Evolutionary conservation across 2,113 vertebrate species (phyloP).

Genomic region (Aptenodytes patagonicus): DNA sequence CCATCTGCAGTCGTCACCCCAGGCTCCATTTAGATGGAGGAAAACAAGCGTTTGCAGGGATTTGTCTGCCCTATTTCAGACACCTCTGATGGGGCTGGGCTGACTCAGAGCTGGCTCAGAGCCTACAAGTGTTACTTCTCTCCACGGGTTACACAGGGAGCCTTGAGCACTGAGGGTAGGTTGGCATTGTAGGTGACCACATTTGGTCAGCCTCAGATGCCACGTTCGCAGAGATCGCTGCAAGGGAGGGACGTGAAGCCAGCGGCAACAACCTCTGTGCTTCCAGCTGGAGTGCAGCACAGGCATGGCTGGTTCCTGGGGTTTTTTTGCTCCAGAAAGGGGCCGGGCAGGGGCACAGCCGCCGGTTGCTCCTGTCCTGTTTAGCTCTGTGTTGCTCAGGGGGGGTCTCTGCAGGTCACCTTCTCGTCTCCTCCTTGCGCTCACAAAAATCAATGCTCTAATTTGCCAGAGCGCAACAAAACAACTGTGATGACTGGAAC

Average conservation of each 20-base stretch:
- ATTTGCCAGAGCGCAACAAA: background rate
- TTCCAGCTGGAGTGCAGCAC: background rate
- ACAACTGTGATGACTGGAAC: background rate
- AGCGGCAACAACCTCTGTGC: fast-evolving
- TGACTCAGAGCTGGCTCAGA: background rate
- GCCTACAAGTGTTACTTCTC: background rate
- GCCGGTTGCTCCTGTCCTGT: background rate
- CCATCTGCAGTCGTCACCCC: background rate
- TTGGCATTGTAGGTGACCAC: background rate
- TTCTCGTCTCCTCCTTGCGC: background rate
- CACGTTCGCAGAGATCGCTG: fast-evolving
- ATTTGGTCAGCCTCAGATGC: background rate
- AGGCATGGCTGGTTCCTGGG: background rate
- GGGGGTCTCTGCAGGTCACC: background rate
- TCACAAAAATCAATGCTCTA: background rate
- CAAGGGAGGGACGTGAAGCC: background rate
- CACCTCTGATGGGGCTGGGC: background rate
- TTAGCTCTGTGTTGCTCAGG: background rate
- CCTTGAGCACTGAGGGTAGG: background rate
- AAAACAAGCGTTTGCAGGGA: background rate
- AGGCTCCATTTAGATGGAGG: background rate
- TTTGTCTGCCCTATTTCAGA: background rate
- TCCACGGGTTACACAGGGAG: background rate
- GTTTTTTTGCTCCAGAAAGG: background rate
- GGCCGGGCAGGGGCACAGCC: background rate